These are phyloP conservation scores for Emydocephalus ijimae DNA, from an alignment of 2,113 vertebrate genomes.

Conservation along the genomic window DNA sequence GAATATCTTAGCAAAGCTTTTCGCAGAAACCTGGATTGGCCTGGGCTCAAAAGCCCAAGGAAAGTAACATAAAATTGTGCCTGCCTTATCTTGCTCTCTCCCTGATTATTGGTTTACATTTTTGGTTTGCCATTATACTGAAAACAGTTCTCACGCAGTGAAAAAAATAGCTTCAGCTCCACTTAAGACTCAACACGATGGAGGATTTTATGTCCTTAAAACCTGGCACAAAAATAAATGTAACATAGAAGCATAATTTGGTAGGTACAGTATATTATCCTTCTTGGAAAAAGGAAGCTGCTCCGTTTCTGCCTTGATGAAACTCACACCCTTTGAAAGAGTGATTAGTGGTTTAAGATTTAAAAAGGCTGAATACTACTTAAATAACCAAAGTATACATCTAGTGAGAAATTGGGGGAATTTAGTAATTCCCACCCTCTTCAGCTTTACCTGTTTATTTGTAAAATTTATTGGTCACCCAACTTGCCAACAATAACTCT, in stretches of 20 bases:
- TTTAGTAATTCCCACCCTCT: not conserved
- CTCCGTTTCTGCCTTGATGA: not conserved
- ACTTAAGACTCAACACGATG: not conserved
- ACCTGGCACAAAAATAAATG: not conserved
- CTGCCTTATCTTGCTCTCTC: not conserved
- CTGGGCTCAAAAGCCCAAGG: not conserved
- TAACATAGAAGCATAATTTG: not conserved
- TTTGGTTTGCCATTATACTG: not conserved
- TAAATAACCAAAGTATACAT: not conserved
- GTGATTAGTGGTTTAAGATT: not conserved
- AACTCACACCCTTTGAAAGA: not conserved
- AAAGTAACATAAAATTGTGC: not conserved
- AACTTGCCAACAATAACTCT: not conserved
- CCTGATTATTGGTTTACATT: not conserved
- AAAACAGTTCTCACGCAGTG: not conserved
- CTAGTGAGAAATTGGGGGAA: not conserved
- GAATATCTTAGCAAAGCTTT: not conserved
- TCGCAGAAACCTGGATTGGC: not conserved
- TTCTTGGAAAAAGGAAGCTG: not conserved
- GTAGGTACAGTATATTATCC: not conserved
- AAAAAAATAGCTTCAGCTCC: not conserved
- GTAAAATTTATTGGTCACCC: not conserved
- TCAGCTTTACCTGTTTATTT: not conserved
- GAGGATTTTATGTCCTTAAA: not conserved
- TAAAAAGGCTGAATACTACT: not conserved